Percentiles rank a stretch among this genome's conserved stretches.
phyloP scores from a whole-genome alignment of 2,113 vertebrate genomes.

The Poeciliopsis turrubarensis region DNA sequence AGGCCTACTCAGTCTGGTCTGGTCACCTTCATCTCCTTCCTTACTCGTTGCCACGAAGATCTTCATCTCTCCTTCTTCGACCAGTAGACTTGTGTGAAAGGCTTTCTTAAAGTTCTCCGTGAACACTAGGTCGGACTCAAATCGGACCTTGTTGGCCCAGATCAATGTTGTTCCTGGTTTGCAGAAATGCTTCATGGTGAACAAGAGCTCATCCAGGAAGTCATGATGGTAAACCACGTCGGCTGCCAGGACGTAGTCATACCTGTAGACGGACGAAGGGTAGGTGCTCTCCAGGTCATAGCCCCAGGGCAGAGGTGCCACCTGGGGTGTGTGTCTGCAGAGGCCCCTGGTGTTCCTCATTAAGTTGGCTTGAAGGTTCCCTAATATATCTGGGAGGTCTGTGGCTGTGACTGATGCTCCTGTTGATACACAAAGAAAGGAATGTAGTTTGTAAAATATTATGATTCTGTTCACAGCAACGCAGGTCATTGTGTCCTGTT shows the following conservation, averaged over 20 bases:
- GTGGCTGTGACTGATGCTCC: slow-evolving; percentile 91
- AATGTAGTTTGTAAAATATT: not conserved
- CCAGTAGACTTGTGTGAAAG: slow-evolving; percentile 83
- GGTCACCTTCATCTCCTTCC: slow-evolving; percentile 15
- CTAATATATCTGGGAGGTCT: slow-evolving; percentile 85
- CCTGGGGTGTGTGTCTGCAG: slow-evolving; percentile 80
- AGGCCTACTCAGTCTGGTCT: not conserved
- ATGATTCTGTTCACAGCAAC: not conserved
- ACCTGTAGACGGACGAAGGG: slow-evolving; percentile 78
- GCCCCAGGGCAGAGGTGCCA: slow-evolving; percentile 86
- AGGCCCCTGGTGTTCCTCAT: slow-evolving; percentile 83
- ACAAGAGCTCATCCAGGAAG: slow-evolving; percentile 83
- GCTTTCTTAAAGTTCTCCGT: slow-evolving; percentile 78
- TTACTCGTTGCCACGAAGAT: slow-evolving; percentile 83
- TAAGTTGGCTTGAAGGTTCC: slow-evolving; percentile 86
- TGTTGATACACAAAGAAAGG: slow-evolving; percentile 54
- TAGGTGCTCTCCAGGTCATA: slow-evolving; percentile 77
- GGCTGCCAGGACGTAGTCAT: slow-evolving; percentile 89
- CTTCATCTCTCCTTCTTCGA: slow-evolving; percentile 85
- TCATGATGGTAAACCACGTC: slow-evolving; percentile 91
- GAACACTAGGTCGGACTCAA: slow-evolving; percentile 86
- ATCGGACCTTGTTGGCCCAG: slow-evolving; percentile 93
- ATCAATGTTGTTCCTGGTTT: slow-evolving; percentile 86
- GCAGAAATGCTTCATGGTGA: slow-evolving; percentile 89
- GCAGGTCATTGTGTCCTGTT: no score